A percentile compares a stretch with the other conserved stretches of the same genome.
Conservation (phyloP, 2,113 vertebrate species). For the Cricetomys ansorgei region DNA sequence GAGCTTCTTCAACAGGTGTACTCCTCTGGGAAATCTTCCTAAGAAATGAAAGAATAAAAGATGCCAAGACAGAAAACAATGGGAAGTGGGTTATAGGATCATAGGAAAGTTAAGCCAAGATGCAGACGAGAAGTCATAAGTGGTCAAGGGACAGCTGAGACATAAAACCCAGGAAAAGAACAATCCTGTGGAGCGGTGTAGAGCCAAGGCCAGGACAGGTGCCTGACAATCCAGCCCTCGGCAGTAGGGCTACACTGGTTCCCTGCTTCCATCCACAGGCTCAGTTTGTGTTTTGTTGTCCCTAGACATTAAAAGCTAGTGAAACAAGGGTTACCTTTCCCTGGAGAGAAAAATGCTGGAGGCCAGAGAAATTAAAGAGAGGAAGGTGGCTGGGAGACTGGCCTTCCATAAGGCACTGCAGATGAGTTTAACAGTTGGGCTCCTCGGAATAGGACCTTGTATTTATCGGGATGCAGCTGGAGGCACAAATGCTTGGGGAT, state of each 20-base stretch:
- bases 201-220: not conserved
- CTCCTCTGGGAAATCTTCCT: not conserved
- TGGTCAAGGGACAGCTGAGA: not conserved
- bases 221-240: not conserved
- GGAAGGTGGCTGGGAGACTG: slow-evolving; percentile 34
- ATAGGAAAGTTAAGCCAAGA: not conserved
- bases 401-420: slow-evolving; percentile 63
- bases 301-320: slow-evolving; percentile 52
- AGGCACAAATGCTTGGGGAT: slow-evolving; percentile 64
- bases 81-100: not conserved
- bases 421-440: slow-evolving; percentile 83
- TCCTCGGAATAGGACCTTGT: slow-evolving; percentile 32
- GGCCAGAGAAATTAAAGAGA: slow-evolving; percentile 69
- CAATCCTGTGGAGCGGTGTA: not conserved
- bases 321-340: slow-evolving; percentile 61
- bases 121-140: not conserved
- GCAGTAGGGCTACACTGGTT: not conserved
- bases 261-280: slow-evolving; percentile 50
- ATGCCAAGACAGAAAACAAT: not conserved
- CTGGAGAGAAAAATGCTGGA: slow-evolving; percentile 57
- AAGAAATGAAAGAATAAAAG: not conserved
- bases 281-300: slow-evolving; percentile 38
- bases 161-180: not conserved
- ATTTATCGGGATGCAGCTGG: slow-evolving; percentile 77
- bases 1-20: not conserved